phyloP scores from a whole-genome alignment of 2,113 vertebrate genomes.

The human region DNA sequence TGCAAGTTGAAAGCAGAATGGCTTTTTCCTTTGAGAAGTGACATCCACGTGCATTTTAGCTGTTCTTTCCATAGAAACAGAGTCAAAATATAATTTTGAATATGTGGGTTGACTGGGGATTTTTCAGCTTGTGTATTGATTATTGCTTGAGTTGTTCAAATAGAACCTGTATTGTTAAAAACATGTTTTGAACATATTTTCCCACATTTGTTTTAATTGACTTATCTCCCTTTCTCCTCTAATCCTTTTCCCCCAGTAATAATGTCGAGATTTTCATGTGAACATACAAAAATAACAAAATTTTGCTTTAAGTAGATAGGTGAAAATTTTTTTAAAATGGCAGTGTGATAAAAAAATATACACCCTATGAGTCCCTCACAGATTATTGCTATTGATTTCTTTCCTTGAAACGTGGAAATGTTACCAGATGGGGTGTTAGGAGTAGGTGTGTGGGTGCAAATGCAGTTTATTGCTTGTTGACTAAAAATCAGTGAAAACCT shows the following conservation, averaged over 20 bases:
- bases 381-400: slow-evolving; percentile 99
- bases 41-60: slow-evolving; percentile 66
- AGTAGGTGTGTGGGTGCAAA: slow-evolving; percentile 91
- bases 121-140: slow-evolving; percentile 56
- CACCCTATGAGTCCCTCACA: slow-evolving; percentile 89
- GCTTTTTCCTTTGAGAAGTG: slow-evolving; percentile 68
- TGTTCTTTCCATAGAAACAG: slow-evolving; percentile 69
- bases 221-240: background rate
- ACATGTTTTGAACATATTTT: slow-evolving; percentile 73
- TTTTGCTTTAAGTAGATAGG: slow-evolving; percentile 82
- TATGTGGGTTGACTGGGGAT: slow-evolving; percentile 51
- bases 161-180: slow-evolving; percentile 47
- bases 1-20: slow-evolving; percentile 67
- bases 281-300: slow-evolving; percentile 81
- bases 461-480: slow-evolving; percentile 87
- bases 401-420: slow-evolving; percentile 95
- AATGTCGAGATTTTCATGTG: slow-evolving; percentile 76
- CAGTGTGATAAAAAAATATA: slow-evolving; percentile 86
- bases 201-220: slow-evolving; percentile 47
- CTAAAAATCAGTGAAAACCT: slow-evolving; percentile 86
- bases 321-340: slow-evolving; percentile 83
- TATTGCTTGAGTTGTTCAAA: slow-evolving; percentile 17
- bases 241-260: slow-evolving; percentile 47
- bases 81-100: slow-evolving; percentile 72
- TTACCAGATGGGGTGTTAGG: slow-evolving; percentile 98